Conservation (phyloP, 2,888 invertebrate genomes). For the Tetanocera ferruginea region DNA sequence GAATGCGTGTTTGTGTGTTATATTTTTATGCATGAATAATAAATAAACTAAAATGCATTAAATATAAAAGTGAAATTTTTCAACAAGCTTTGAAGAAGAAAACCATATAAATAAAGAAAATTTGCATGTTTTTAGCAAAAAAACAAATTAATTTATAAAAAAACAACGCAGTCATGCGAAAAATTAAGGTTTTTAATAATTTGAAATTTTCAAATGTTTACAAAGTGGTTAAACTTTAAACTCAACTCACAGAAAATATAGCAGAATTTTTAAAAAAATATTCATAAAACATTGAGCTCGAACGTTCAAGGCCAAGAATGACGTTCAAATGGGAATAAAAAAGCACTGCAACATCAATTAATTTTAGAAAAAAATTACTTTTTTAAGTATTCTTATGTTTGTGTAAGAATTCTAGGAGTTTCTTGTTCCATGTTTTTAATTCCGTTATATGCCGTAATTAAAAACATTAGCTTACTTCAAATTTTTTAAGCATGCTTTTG, state of each 20-base stretch:
- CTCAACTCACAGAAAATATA: not conserved
- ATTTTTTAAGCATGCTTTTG: no score
- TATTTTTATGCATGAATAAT: not conserved
- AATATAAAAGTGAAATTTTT: conserved; percentile 10
- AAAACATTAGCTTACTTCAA: no score
- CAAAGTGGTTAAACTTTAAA: not conserved
- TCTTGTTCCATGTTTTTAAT: no score
- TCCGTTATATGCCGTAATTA: no score
- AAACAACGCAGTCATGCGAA: conserved; percentile 9
- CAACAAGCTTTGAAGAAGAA: no score
- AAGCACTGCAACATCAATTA: no score
- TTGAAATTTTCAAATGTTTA: not conserved
- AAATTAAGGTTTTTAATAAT: conserved; percentile 10
- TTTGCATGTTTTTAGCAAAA: conserved; percentile 18
- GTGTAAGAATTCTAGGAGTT: not conserved
- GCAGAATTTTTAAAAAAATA: not conserved
- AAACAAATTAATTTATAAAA: not conserved
- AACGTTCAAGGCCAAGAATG: no score
- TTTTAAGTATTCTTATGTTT: no score
- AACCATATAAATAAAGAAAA: not conserved
- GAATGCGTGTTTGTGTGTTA: not conserved
- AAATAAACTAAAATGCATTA: not conserved
- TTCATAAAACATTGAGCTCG: no score
- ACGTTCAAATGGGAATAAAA: no score
- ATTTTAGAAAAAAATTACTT: no score